phyloP scores from a whole-genome alignment of 2,797 vertebrate species.

The Alectoris magna region DNA sequence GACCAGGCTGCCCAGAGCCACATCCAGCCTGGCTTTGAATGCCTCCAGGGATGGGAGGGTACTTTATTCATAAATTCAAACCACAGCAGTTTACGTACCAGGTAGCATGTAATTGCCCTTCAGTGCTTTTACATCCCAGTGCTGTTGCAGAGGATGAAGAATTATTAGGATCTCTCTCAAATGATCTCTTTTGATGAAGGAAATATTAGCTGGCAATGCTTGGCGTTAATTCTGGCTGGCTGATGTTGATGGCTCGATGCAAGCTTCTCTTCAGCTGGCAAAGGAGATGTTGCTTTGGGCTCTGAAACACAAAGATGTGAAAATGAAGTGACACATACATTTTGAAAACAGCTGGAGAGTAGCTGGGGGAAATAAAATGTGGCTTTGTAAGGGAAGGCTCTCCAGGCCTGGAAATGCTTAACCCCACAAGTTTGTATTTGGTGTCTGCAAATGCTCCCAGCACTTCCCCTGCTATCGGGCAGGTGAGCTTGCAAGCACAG shows the following conservation, averaged over 20 bases:
- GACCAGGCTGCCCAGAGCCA: too few species aligned
- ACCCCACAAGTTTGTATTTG: neutral
- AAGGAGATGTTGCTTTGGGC: neutral
- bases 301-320: neutral
- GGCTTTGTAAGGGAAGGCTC: constrained; percentile 40
- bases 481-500: neutral
- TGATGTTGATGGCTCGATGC: neutral
- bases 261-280: neutral
- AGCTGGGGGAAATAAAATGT: constrained; percentile 42
- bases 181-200: constrained; percentile 27
- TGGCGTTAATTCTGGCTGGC: constrained; percentile 17
- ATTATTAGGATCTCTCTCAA: constrained; percentile 6
- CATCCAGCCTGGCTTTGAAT: too few species aligned
- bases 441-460: neutral
- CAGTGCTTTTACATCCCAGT: constrained; percentile 39
- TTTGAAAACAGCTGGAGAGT: constrained; percentile 47
- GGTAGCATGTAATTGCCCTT: constrained; percentile 34
- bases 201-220: constrained; percentile 10
- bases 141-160: constrained; percentile 24
- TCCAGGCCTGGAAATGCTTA: constrained; percentile 6
- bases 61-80: constrained; percentile 40
- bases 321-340: constrained; percentile 10
- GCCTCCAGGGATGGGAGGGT: too few species aligned
- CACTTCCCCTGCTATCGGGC: neutral
- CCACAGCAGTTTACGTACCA: constrained; percentile 19